Evolutionary conservation across 2,797 vertebrate genomes (phyloP), one percentile per base, ranked within the genome.

Genomic region (Crax fasciolata): DNA sequence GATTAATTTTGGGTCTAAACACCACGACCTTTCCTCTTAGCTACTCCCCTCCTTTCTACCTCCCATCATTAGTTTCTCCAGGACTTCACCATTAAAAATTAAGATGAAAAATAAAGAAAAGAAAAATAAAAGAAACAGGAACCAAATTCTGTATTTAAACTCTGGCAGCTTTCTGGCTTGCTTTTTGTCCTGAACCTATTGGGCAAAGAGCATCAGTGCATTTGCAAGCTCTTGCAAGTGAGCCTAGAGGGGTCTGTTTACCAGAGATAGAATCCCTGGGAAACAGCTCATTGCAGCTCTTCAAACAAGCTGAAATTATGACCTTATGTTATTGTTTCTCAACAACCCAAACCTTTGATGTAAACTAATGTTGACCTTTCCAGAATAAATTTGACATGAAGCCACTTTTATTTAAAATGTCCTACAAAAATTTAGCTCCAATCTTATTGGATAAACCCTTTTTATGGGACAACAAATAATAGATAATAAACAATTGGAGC

Each of bases 301-400:
- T 97, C 94, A 97, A 97, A 98, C 96, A 98, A 97, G 89, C 87
- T 93, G 93, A 96, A 98, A 97, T 97, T 92, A 97, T 93, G 94
- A 97, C 91, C 94, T 96, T 92, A 96, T 95, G 95, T 92, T 96
- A 96, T 97, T 97, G 95, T 97, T 97, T 97, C 96, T 97, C 95
- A 97, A 97, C 94, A 96, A 89, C 89, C 88, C 87, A 85, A 94
- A 95, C 93, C 87, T 97, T 95, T 95, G 84, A 95, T 94, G 96
- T 91, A 97, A 97, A 97, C 92, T 89, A 96, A 96, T 89, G 75
- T 91, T 97, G 89, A 93, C 90, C 94, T 96, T 96, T 97, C 93
- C 94, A 96, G 65, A 57, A 84, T 87, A 96, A 94, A 96, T 83
- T 94, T 96, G 91, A 96, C 92, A 95, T 55, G 89, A 97, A 97